phyloP scores from a whole-genome alignment of 2,113 vertebrate species.

The Trichomycterus rosablanca region DNA sequence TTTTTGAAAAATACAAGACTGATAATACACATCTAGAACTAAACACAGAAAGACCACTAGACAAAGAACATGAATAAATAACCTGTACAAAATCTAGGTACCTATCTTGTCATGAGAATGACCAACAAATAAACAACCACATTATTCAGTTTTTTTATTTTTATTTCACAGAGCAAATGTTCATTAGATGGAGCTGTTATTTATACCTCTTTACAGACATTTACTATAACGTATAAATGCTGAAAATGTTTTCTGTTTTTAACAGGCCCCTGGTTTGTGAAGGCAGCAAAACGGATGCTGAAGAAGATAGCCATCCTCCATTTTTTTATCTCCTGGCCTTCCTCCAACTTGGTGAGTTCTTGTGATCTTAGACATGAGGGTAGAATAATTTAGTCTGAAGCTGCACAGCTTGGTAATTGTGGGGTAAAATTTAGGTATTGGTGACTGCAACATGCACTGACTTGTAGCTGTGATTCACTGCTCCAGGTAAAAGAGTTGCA shows the following conservation, averaged over 20 bases:
- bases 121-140: too few relatives aligned
- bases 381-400: background rate
- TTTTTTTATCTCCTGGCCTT: constrained; percentile 81
- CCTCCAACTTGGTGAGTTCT: constrained; percentile 70
- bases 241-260: constrained; percentile 11
- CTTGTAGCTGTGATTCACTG: constrained; percentile 28
- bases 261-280: constrained; percentile 66
- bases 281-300: constrained; percentile 52
- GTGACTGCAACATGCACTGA: constrained; percentile 42
- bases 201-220: background rate
- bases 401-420: constrained; percentile 24
- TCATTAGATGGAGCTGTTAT: too few relatives aligned
- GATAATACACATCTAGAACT: too few relatives aligned
- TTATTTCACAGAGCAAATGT: too few relatives aligned
- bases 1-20: too few relatives aligned
- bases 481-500: background rate
- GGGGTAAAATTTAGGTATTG: constrained; percentile 46
- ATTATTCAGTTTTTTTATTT: too few relatives aligned
- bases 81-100: too few relatives aligned
- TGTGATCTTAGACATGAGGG: background rate
- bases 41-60: too few relatives aligned
- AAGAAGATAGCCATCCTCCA: constrained; percentile 63
- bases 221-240: background rate
- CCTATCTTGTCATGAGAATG: too few relatives aligned
- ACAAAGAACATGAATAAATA: too few relatives aligned